Evolutionary conservation across 1,140 invertebrate species (phyloP), one percentile per base, ranked within the genome.

Genomic region (Heliconius nattereri): DNA sequence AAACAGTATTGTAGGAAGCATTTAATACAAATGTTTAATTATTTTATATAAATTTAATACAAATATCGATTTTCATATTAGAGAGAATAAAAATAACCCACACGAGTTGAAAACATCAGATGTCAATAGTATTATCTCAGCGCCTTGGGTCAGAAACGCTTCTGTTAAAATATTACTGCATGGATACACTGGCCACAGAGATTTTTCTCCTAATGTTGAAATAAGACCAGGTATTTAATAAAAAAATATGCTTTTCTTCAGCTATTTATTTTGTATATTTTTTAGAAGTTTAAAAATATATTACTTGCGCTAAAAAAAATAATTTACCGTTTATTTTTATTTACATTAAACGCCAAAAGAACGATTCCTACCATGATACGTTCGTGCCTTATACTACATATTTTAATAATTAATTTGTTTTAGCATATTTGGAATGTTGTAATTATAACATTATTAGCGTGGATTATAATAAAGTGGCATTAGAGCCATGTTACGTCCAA

Each of bases 381-480:
- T 20, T n/a, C 1, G n/a, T 6, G 54, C 7, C 8, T 3, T 2
- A 1, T 57, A 16, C 13, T 57, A 57, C 54, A 57, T 9, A n/a
- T 23, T 29, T 66, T 66, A 16, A 16, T 1, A 26, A 29, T 66
- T 20, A 37, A 60, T 70, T n/a, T 37, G 78, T 82, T 92, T 73
- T 91, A 96, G 95, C 93, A 3, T 96, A 95, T 83, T 89, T 96
- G 75, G 74, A 94, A 77, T 91, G 94, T 49, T 91, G 92, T 54
- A 89, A 96, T 71, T 95, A 96, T 86, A 96, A 96, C 79, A 89
- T 97, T 1, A 95, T 97, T 57, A 94, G 95, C 20, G 92, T 96
- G 1, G 96, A 97, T 84, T 97, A 96, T 83, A 92, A 94, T 20
- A 92, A 92, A 2, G 83, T 96, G 71, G 95, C 94, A 11, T 84